phyloP scores from a whole-genome alignment of 1,140 invertebrate genomes.

The Cecropterus lyciades region DNA sequence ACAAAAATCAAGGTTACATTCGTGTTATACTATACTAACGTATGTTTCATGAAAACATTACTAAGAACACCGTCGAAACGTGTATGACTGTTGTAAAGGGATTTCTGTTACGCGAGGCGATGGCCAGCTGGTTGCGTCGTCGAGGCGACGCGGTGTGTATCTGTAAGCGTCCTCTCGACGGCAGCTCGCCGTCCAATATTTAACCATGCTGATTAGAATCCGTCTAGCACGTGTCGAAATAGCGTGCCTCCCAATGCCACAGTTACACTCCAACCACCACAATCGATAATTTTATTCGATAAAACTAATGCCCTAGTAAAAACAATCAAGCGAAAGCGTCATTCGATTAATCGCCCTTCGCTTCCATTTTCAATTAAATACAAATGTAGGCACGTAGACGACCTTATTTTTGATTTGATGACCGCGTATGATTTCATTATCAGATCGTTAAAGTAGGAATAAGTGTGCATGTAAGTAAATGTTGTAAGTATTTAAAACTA shows the following conservation, averaged over 20 bases:
- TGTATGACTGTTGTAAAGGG: constrained; percentile 47
- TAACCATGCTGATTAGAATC: constrained; percentile 26
- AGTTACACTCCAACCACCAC: constrained; percentile 56
- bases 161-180: constrained; percentile 12
- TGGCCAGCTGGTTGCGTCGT: constrained; percentile 20
- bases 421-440: constrained; percentile 24
- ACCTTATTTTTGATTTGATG: constrained; percentile 37
- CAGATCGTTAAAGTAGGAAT: constrained; percentile 39
- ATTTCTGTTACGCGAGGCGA: constrained; percentile 46
- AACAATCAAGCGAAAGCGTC: constrained; percentile 67
- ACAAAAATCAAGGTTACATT: not conserved
- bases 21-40: not conserved
- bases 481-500: constrained; percentile 50
- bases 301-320: constrained; percentile 47
- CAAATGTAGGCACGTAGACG: constrained; percentile 43
- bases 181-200: constrained; percentile 3
- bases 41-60: not conserved
- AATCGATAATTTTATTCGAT: constrained; percentile 43
- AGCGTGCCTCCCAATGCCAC: constrained; percentile 38
- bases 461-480: constrained; percentile 60
- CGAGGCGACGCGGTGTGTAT: constrained; percentile 1
- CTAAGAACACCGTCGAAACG: constrained; percentile 35
- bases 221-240: constrained; percentile 1
- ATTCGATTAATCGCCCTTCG: constrained; percentile 61
- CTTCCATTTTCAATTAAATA: constrained; percentile 56